phyloP scores from a whole-genome alignment of 2,888 invertebrate species.

The Ophion obscuratus region DNA sequence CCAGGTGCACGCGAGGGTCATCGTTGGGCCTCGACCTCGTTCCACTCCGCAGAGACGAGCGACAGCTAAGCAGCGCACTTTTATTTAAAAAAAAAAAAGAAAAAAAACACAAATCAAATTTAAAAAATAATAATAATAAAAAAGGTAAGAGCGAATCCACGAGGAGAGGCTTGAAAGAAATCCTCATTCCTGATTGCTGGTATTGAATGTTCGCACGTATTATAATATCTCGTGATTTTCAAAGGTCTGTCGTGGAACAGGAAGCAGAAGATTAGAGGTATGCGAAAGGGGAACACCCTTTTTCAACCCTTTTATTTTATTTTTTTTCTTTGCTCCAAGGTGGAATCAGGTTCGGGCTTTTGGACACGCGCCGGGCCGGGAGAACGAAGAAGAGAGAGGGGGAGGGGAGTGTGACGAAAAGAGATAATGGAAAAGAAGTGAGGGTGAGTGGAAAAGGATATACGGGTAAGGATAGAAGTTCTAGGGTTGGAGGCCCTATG shows the following conservation, averaged over 20 bases:
- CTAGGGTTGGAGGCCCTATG: slow-evolving; percentile 55
- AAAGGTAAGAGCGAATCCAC: background rate
- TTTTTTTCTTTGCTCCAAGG: slow-evolving; percentile 19
- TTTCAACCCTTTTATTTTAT: slow-evolving; percentile 31
- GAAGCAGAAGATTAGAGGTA: slow-evolving; percentile 42
- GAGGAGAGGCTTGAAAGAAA: background rate
- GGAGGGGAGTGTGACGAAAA: background rate
- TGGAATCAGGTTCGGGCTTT: slow-evolving; percentile 43
- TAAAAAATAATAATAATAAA: background rate
- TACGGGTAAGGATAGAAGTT: slow-evolving; percentile 43
- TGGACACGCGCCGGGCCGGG: slow-evolving; percentile 5
- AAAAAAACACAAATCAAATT: background rate
- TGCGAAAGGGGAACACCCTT: slow-evolving; percentile 28
- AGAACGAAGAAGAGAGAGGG: slow-evolving; percentile 8
- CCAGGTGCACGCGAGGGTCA: slow-evolving; percentile 64
- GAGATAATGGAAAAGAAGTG: slow-evolving; percentile 42
- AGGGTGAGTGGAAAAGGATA: slow-evolving; percentile 42
- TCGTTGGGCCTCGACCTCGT: slow-evolving; percentile 64
- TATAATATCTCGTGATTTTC: slow-evolving; percentile 24
- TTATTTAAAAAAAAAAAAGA: background rate
- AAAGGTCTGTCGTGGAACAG: slow-evolving; percentile 27
- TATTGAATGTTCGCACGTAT: slow-evolving; percentile 2
- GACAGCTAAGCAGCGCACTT: slow-evolving; percentile 28
- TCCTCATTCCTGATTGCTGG: slow-evolving; percentile 14
- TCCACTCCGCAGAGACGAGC: slow-evolving; percentile 48